phyloP scores from a whole-genome alignment of 2,113 vertebrate species.

The human region GRCh38 chr13:52423501-52424000 shows the following conservation, averaged over 20 bases:
- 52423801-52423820: background rate
- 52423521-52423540: constrained; percentile 41
- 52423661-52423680: background rate
- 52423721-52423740: background rate
- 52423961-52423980: too few relatives aligned
- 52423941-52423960: too few relatives aligned
- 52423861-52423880: too few relatives aligned
- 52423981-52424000: too few relatives aligned
- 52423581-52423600: constrained; percentile 96
- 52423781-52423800: background rate
- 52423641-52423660: constrained; percentile 72
- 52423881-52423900: too few relatives aligned
- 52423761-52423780: constrained; percentile 10
- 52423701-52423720: background rate
- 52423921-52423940: too few relatives aligned
- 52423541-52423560: background rate
- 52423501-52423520: background rate
- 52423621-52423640: constrained; percentile 98
- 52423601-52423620: constrained; percentile 97
- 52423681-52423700: background rate
- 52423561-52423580: constrained; percentile 90
- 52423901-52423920: too few relatives aligned
- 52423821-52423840: background rate
- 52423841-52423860: too few relatives aligned
- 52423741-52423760: background rate